Evolutionary conservation across 2,888 invertebrate species (phyloP).

Genomic region (Scaptodrosophila latifasciaeformis): DNA sequence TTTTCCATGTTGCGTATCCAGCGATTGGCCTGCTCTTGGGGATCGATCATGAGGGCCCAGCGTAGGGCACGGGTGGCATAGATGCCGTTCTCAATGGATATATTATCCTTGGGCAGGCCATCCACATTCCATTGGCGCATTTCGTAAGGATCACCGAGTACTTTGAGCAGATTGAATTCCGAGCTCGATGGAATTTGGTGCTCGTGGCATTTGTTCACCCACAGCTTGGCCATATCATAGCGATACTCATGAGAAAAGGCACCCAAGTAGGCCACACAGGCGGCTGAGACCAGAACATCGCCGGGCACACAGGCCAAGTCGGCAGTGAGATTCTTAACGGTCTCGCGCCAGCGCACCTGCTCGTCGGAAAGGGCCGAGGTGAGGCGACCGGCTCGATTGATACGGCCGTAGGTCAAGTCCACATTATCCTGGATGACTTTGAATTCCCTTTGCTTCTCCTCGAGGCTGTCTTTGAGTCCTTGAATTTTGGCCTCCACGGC

Average conservation of each 20-base stretch:
- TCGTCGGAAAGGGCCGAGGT: slow-evolving; percentile 92
- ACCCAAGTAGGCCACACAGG: slow-evolving; percentile 92
- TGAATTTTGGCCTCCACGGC: slow-evolving; percentile 84
- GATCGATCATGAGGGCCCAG: slow-evolving; percentile 96
- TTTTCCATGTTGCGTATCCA: slow-evolving; percentile 94
- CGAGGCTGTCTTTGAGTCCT: slow-evolving; percentile 78
- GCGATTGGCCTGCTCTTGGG: slow-evolving; percentile 95
- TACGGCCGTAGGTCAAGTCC: slow-evolving; percentile 84
- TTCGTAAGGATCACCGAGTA: slow-evolving; percentile 89
- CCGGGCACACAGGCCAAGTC: slow-evolving; percentile 86
- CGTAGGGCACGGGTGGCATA: slow-evolving; percentile 87
- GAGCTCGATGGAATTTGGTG: slow-evolving; percentile 83
- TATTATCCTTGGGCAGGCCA: slow-evolving; percentile 89
- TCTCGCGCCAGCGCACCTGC: slow-evolving; percentile 88
- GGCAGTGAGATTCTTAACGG: slow-evolving; percentile 80
- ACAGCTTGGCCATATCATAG: slow-evolving; percentile 80
- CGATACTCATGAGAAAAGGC: slow-evolving; percentile 88
- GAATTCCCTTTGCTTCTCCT: slow-evolving; percentile 84
- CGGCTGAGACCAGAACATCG: slow-evolving; percentile 90
- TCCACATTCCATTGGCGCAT: slow-evolving; percentile 92
- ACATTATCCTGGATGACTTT: slow-evolving; percentile 85
- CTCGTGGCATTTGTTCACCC: slow-evolving; percentile 82
- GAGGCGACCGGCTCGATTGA: slow-evolving; percentile 87
- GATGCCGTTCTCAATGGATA: slow-evolving; percentile 95
- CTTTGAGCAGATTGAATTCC: slow-evolving; percentile 81